Base-by-base conservation (phyloP, 64 coral and sea anemone species). In the Actinia equina region DNA sequence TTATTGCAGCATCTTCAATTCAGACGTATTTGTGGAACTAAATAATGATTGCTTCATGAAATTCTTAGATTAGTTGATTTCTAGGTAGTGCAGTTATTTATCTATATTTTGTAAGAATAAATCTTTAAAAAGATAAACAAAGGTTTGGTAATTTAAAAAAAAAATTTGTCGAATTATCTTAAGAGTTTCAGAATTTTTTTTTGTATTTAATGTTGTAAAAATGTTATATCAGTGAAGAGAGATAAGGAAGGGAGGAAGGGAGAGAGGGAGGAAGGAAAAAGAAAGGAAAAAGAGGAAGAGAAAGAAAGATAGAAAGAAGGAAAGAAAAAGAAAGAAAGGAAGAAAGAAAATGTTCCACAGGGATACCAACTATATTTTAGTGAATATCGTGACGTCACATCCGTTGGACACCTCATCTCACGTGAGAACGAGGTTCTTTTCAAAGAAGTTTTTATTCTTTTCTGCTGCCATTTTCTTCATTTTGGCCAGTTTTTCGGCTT, bases 1-100 rank as follows among this genome's bases (percentile, higher is more conserved):
- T 59, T 15, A 84, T 94, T 5, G 85, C 89, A 70, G 62, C 88
- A 45, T 88, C 67, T 71, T 83, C 93, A 25, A 91, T 94, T 86
- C 93, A 94, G 63, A 94, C 93, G 43, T 94, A 94, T 65, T 77
- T 94, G 37, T 94, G 93, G 93, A 69, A 74, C 69, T 74, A 26
- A 81, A 12, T 57, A 0, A 57, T 7, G 0, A 57, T 57, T 57
- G 55, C 7, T 57, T 8, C 10, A 57, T 7, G 55, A 57, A 57
- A 57, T 57, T 57, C 55, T 57, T 57, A 16, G 15, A 13, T 12
- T 57, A 57, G 13, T 57, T 57, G 55, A 57, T 57, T 57, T 57
- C 10, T 57, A 57, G 55, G 14, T 60, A 60, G 18, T 60, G 14
- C 58, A 60, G 0, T 60, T 60, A 60, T 17, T 60, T 15, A 60